Evolutionary conservation across 2,888 invertebrate species (phyloP).

Genomic region (Phengaris arion): DNA sequence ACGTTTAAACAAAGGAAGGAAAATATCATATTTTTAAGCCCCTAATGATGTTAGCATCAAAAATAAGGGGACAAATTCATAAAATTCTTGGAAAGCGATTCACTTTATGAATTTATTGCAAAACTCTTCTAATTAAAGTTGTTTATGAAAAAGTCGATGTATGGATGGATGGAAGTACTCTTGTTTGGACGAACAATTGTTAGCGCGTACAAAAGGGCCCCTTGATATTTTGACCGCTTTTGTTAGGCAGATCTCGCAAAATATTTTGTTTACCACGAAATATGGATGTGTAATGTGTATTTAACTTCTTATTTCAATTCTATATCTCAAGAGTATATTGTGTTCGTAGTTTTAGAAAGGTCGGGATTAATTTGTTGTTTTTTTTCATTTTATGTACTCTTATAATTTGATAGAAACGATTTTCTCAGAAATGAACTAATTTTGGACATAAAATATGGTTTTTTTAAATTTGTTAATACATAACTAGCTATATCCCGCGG

Average conservation of each 20-base stretch:
- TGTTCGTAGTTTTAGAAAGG: too few relatives aligned
- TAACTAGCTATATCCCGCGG: too few relatives aligned
- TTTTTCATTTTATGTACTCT: too few relatives aligned
- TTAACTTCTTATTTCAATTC: too few relatives aligned
- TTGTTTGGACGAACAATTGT: conserved; percentile 50
- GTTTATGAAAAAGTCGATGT: conserved; percentile 51
- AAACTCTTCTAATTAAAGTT: conserved; percentile 52
- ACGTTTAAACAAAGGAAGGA: too few relatives aligned
- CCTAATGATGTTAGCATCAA: too few relatives aligned
- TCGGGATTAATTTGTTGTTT: too few relatives aligned
- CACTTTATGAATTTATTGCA: conserved; percentile 43
- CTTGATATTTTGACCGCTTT: conserved; percentile 53
- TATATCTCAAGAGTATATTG: too few relatives aligned
- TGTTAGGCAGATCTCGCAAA: conserved; percentile 33
- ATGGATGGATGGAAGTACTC: conserved; percentile 37
- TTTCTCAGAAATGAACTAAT: too few relatives aligned
- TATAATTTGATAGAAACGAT: too few relatives aligned
- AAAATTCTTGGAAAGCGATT: conserved; percentile 14
- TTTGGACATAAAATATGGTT: too few relatives aligned
- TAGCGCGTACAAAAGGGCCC: conserved; percentile 45
- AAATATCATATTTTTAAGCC: neutral
- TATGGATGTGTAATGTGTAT: neutral
- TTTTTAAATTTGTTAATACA: too few relatives aligned
- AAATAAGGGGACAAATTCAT: conserved; percentile 10
- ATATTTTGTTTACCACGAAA: conserved; percentile 20